Conservation (phyloP, 2,797 vertebrate genomes). For the Acanthurus tractus region DNA sequence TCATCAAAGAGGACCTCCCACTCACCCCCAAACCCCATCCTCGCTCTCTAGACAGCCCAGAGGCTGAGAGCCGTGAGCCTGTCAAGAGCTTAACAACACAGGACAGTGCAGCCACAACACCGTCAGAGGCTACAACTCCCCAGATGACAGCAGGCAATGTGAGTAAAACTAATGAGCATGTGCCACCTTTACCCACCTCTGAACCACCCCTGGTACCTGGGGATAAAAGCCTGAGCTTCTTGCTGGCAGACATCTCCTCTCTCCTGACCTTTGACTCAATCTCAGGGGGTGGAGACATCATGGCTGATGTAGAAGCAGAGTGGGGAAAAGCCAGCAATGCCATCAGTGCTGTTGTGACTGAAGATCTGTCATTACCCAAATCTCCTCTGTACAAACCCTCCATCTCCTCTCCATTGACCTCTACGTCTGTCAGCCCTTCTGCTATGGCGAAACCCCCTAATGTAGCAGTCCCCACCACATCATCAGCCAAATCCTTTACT, state of each 20-base stretch:
- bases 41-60: conserved; percentile 73
- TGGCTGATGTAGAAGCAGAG: conserved; percentile 94
- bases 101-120: conserved; percentile 64
- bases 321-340: conserved; percentile 85
- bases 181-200: conserved; percentile 81
- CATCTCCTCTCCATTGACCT: conserved; percentile 50
- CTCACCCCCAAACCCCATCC: conserved; percentile 82
- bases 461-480: conserved; percentile 22
- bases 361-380: conserved; percentile 54
- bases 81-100: conserved; percentile 47
- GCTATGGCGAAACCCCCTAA: conserved; percentile 51
- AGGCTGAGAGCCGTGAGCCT: conserved; percentile 47
- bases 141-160: conserved; percentile 37
- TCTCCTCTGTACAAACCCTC: conserved; percentile 64
- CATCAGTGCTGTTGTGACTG: conserved; percentile 70
- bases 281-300: conserved; percentile 94
- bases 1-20: conserved; percentile 87
- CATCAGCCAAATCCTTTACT: conserved; percentile 22
- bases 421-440: conserved; percentile 42
- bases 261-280: conserved; percentile 98
- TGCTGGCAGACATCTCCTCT: conserved; percentile 98
- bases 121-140: conserved; percentile 47
- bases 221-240: conserved; percentile 89
- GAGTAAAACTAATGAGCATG: conserved; percentile 63
- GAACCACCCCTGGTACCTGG: conserved; percentile 88